These are phyloP conservation scores for Oncorhynchus tshawytscha DNA, from an alignment of 2,113 vertebrate genomes.

Conservation along the genomic window DNA sequence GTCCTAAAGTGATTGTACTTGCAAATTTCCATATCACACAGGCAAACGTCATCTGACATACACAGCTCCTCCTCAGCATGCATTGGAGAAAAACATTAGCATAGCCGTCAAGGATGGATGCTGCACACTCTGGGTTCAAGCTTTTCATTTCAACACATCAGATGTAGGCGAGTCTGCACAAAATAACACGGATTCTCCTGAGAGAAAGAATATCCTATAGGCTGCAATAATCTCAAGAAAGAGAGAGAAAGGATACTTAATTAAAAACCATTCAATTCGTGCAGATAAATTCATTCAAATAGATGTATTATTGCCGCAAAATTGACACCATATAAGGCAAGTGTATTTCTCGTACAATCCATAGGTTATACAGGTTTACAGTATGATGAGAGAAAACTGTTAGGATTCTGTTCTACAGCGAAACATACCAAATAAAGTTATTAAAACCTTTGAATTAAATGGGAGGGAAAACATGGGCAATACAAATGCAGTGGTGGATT, in stretches of 20 bases:
- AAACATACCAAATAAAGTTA: not conserved
- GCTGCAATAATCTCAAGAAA: not conserved
- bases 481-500: not conserved
- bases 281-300: not conserved
- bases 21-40: constrained; percentile 85
- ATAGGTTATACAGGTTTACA: not conserved
- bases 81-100: constrained; percentile 33
- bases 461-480: not conserved
- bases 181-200: not conserved
- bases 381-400: not conserved
- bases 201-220: not conserved
- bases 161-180: constrained; percentile 18
- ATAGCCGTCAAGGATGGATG: constrained; percentile 22
- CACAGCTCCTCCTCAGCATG: constrained; percentile 17
- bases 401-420: not conserved
- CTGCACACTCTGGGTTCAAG: constrained; percentile 23
- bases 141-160: constrained; percentile 30
- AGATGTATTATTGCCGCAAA: not conserved
- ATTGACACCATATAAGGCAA: not conserved
- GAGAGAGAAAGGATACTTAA: not conserved
- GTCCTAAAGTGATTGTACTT: constrained; percentile 87
- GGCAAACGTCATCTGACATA: constrained; percentile 40
- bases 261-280: not conserved
- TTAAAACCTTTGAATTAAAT: not conserved
- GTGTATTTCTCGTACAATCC: not conserved